phyloP scores from a whole-genome alignment of 1,140 invertebrate species.

The Solenopsis invicta region DNA sequence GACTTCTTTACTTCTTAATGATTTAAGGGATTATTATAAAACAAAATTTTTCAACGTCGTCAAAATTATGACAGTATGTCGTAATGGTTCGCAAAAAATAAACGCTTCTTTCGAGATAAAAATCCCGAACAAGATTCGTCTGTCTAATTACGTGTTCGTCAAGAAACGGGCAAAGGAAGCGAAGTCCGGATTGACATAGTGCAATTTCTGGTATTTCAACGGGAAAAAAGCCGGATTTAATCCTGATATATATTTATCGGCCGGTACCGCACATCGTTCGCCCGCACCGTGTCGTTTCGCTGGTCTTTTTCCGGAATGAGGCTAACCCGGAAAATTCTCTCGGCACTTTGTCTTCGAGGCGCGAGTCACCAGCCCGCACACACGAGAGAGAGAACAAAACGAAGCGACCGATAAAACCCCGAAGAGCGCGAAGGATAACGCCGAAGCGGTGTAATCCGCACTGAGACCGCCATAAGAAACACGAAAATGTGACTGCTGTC shows the following conservation, averaged over 20 bases:
- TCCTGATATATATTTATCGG: conserved; percentile 69
- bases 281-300: conserved; percentile 34
- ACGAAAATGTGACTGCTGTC: conserved; percentile 16
- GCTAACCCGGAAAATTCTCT: conserved; percentile 71
- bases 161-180: conserved; percentile 55
- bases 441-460: conserved; percentile 39
- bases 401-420: conserved; percentile 53
- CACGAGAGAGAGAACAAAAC: conserved; percentile 40
- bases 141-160: conserved; percentile 68
- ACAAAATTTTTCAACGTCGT: neutral
- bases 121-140: conserved; percentile 20
- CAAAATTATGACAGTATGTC: neutral
- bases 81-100: conserved; percentile 6
- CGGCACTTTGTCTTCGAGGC: conserved; percentile 63
- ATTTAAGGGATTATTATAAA: neutral
- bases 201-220: conserved; percentile 69
- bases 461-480: conserved; percentile 37
- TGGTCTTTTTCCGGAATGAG: conserved; percentile 59
- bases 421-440: conserved; percentile 37
- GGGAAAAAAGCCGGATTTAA: conserved; percentile 63
- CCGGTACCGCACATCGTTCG: conserved; percentile 41
- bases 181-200: conserved; percentile 40
- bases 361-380: conserved; percentile 45
- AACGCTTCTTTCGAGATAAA: neutral
- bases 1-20: neutral